Conservation (phyloP, 2,888 invertebrate genomes). For the Nymphalis polychloros region DNA sequence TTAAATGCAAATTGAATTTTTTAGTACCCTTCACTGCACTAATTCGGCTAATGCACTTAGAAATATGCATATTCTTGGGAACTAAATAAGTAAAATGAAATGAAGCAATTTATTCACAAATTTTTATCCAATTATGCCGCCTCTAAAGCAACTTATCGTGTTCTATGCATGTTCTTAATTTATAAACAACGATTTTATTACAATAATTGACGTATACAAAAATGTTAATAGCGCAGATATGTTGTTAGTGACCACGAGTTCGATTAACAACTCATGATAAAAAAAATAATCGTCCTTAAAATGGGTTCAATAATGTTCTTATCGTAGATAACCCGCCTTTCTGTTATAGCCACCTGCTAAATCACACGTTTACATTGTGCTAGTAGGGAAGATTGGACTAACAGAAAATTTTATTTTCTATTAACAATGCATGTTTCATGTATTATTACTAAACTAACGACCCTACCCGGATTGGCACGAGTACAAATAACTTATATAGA, state of each 20-base stretch:
- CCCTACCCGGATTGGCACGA: too few relatives aligned
- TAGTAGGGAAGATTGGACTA: not conserved
- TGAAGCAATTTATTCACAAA: not conserved
- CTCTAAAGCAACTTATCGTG: not conserved
- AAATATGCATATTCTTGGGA: slow-evolving; percentile 60
- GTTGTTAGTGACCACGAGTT: slow-evolving; percentile 12
- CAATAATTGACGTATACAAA: not conserved
- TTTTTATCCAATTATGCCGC: not conserved
- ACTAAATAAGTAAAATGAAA: slow-evolving; percentile 2
- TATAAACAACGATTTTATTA: not conserved
- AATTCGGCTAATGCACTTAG: slow-evolving; percentile 79
- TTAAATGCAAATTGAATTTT: slow-evolving; percentile 78
- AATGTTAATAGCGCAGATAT: not conserved
- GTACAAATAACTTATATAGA: too few relatives aligned
- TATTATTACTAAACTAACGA: too few relatives aligned
- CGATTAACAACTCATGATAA: slow-evolving; percentile 29
- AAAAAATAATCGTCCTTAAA: slow-evolving; percentile 34
- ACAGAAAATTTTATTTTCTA: not conserved
- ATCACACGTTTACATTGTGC: slow-evolving; percentile 20
- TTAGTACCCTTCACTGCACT: slow-evolving; percentile 73
- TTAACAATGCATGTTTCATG: too few relatives aligned
- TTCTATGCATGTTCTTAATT: not conserved
- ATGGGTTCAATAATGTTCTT: slow-evolving; percentile 27
- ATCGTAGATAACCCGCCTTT: slow-evolving; percentile 32
- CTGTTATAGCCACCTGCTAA: slow-evolving; percentile 33